These are phyloP conservation scores for Platycercus adscitus DNA, from an alignment of 2,113 vertebrate species.

Conservation along the genomic window DNA sequence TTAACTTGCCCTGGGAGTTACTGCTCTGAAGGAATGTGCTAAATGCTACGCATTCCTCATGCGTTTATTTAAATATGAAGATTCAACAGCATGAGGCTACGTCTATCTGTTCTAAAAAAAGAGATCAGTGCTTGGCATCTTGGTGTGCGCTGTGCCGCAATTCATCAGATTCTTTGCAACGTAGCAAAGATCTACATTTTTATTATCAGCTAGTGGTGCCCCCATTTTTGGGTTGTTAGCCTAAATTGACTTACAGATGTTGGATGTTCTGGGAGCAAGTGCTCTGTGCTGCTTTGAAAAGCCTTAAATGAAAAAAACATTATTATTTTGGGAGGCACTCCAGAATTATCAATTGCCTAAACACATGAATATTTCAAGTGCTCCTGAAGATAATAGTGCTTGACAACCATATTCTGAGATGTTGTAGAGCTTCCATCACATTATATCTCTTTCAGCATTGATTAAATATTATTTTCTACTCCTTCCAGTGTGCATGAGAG, in stretches of 20 bases:
- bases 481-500: not conserved
- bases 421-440: conserved; percentile 12
- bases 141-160: not conserved
- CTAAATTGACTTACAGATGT: conserved; percentile 52
- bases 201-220: conserved; percentile 1
- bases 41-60: conserved; percentile 40
- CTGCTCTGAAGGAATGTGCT: conserved; percentile 42
- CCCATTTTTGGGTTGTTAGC: not conserved
- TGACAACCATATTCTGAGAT: conserved; percentile 36
- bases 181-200: conserved; percentile 37
- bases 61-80: conserved; percentile 52
- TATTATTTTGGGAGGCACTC: conserved; percentile 50
- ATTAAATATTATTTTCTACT: conserved; percentile 44
- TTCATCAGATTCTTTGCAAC: not conserved
- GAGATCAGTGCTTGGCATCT: conserved; percentile 2
- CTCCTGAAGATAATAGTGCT: conserved; percentile 48
- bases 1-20: conserved; percentile 7
- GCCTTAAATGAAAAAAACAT: conserved; percentile 30
- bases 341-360: conserved; percentile 53
- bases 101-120: conserved; percentile 58
- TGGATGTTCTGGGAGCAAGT: not conserved
- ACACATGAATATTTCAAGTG: conserved; percentile 54
- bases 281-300: conserved; percentile 6
- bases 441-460: conserved; percentile 44
- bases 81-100: conserved; percentile 44